Evolutionary conservation across 2,113 vertebrate species (phyloP), one percentile per base, ranked within the genome.

Genomic region (Damaliscus lunatus): DNA sequence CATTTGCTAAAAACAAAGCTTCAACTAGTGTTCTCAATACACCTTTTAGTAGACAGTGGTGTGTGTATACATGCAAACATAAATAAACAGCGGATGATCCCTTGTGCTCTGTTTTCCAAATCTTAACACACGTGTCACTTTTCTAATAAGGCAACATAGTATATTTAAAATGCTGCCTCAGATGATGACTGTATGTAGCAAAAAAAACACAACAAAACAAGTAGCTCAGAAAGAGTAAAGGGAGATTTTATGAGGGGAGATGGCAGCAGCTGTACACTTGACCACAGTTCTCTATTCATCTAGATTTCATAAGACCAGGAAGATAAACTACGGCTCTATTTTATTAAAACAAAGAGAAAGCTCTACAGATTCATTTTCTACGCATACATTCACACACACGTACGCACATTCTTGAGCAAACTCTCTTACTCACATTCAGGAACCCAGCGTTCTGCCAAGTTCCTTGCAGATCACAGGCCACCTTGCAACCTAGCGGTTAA

Each of bases 311-410:
- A 62, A 83, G 15, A 91, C 29, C 27, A 71, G n/a, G 23, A 71
- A 36, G 62, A 53, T 88, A n/a, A 53, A 52, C 21, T 48, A 62
- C 8, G n/a, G 27, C 64, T 64, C 88, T 71, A 11, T 17, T 96
- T 85, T 90, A 96, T 53, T 60, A 83, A 91, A 80, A 59, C 40
- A 55, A 96, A 91, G 55, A 53, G 48, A 97, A 74, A 62, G 53
- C 19, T 40, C 55, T 94, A 64, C 89, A 78, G 57, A 36, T 33
- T 52, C 46, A 83, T 59, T 46, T 90, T 46, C 5, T 5, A 59
- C 2, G 14, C 50, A 55, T 17, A n/a, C 6, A 29, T 15, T 29
- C 23, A 25, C 55, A 31, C 81, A 31, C 78, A 25, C 7, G 3
- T 9, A 55, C 1, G 0, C 71, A 60, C 33, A 25, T 36, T 59